phyloP scores from a whole-genome alignment of 2,888 invertebrate species.

The Eupithecia centaureata region DNA sequence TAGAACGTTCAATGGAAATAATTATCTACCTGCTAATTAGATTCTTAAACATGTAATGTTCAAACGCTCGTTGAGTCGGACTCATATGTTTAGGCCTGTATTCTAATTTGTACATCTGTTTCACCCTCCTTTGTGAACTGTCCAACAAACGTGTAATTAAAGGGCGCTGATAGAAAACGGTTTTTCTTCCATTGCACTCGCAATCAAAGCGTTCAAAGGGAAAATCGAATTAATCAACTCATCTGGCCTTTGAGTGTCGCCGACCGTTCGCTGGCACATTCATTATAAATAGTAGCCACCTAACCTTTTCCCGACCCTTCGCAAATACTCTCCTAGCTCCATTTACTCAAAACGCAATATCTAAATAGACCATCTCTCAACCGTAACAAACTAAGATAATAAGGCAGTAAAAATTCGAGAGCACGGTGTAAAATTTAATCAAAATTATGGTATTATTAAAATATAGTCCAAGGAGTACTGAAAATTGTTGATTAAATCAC shows the following conservation, averaged over 20 bases:
- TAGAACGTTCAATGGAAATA: slow-evolving; percentile 38
- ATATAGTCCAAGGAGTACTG: slow-evolving; percentile 36
- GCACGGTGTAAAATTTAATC: slow-evolving; percentile 47
- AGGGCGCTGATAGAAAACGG: slow-evolving; percentile 56
- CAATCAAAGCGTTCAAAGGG: slow-evolving; percentile 73
- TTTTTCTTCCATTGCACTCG: slow-evolving; percentile 60
- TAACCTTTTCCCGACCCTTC: slow-evolving; percentile 34
- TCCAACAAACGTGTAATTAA: slow-evolving; percentile 46
- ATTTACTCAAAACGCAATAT: slow-evolving; percentile 27
- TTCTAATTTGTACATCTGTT: slow-evolving; percentile 12
- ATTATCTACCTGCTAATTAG: slow-evolving; percentile 19
- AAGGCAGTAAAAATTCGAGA: slow-evolving; percentile 44
- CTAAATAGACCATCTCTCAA: slow-evolving; percentile 31
- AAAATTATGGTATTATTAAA: slow-evolving; percentile 43
- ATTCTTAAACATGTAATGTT: not conserved
- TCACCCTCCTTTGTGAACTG: slow-evolving; percentile 15
- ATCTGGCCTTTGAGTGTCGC: slow-evolving; percentile 70
- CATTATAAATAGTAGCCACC: slow-evolving; percentile 54
- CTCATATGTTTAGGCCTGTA: not conserved
- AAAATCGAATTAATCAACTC: slow-evolving; percentile 76
- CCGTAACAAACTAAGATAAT: slow-evolving; percentile 41
- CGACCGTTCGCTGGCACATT: slow-evolving; percentile 62
- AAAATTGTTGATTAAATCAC: slow-evolving; percentile 40
- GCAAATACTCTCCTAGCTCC: slow-evolving; percentile 27
- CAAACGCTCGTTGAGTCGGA: not conserved